Conservation (phyloP, 1,140 invertebrate species). For the Arctopsyche grandis region DNA sequence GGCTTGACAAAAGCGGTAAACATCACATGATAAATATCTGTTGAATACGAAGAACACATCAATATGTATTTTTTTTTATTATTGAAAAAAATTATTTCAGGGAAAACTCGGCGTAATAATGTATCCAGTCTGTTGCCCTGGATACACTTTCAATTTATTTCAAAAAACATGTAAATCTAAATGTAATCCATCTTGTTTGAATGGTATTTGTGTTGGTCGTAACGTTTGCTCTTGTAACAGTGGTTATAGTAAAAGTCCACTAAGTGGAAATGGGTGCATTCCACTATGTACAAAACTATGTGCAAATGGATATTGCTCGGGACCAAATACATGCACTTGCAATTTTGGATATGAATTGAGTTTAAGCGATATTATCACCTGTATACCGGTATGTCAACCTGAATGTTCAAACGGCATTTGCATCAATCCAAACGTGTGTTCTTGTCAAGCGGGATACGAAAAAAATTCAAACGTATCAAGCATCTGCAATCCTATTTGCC, state of each 20-base stretch:
- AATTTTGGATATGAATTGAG: constrained; percentile 57
- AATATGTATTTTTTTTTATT: too few species aligned
- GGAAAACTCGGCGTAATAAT: too few species aligned
- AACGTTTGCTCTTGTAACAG: background rate
- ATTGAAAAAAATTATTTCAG: too few species aligned
- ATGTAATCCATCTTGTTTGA: background rate
- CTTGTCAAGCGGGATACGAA: constrained; percentile 57
- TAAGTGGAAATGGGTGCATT: constrained; percentile 57
- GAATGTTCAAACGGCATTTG: constrained; percentile 62
- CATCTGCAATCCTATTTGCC: constrained; percentile 61
- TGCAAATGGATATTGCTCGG: constrained; percentile 62
- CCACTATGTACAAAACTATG: constrained; percentile 66
- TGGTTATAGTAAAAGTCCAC: background rate
- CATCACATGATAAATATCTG: too few species aligned
- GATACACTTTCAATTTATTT: background rate
- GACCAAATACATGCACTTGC: constrained; percentile 61
- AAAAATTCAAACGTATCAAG: constrained; percentile 10
- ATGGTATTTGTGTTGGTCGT: background rate
- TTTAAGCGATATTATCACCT: constrained; percentile 52
- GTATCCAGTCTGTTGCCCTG: background rate
- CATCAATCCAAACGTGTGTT: constrained; percentile 60
- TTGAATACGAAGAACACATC: too few species aligned
- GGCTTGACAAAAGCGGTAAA: too few species aligned
- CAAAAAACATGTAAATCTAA: background rate
- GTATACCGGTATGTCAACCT: constrained; percentile 61